A percentile compares a stretch with the other conserved stretches of the same genome.
phyloP scores from a whole-genome alignment of 1,140 invertebrate species.

The Drosophila persimilis region DNA sequence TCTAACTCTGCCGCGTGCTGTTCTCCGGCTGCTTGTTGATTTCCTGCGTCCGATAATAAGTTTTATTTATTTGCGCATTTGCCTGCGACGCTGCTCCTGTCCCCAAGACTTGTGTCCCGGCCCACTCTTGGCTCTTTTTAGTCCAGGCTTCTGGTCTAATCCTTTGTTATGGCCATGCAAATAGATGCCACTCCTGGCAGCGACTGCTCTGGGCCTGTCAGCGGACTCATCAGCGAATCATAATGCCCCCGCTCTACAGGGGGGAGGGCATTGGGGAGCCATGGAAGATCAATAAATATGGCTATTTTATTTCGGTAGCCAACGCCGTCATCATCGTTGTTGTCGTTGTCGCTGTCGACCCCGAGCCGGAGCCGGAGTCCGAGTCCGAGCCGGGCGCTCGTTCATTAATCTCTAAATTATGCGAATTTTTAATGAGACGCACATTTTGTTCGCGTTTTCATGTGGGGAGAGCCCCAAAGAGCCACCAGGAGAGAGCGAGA shows the following conservation, averaged over 20 bases:
- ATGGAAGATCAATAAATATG: constrained; percentile 64
- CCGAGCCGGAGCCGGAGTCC: no score
- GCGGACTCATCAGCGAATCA: constrained; percentile 54
- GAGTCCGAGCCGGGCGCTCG: constrained; percentile 15
- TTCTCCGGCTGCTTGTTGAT: constrained; percentile 39
- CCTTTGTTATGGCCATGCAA: constrained; percentile 60
- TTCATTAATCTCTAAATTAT: constrained; percentile 82
- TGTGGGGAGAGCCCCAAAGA: constrained; percentile 3
- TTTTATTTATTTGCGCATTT: constrained; percentile 67
- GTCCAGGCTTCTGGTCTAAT: constrained; percentile 20
- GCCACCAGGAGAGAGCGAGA: not conserved
- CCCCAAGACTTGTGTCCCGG: not conserved
- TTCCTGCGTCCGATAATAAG: constrained; percentile 55
- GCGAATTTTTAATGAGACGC: constrained; percentile 81
- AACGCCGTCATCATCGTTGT: constrained; percentile 49
- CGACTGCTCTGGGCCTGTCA: constrained; percentile 46
- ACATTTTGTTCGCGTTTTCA: constrained; percentile 80
- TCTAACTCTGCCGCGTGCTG: not conserved
- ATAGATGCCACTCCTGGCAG: not conserved
- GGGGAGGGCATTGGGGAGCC: not conserved
- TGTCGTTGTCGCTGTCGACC: constrained; percentile 34
- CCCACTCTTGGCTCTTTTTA: no score
- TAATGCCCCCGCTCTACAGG: constrained; percentile 27
- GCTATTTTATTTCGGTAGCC: constrained; percentile 78
- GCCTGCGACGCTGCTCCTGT: constrained; percentile 10